Evolutionary conservation across 2,888 invertebrate species (phyloP), one percentile per base, ranked within the genome.

Genomic region (Pachycephus smyrnensis): DNA sequence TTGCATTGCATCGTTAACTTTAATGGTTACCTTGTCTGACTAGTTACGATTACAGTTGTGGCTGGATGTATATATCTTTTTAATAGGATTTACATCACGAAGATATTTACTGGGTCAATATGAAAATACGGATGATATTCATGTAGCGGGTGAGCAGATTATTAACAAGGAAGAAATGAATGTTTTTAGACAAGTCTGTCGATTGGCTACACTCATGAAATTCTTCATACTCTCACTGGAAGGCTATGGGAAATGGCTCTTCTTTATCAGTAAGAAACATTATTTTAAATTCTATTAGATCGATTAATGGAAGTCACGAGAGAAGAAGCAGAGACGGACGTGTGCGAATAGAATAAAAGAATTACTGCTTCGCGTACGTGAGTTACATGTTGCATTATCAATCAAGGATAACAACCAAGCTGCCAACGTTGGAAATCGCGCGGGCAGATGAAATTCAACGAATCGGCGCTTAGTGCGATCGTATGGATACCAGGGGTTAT

Each of bases 301-400:
- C 69, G 32, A 76, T 79, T 75, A 73, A 68, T 77, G 77, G 80
- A 80, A 82, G 77, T 80, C 73, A 75, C 55, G 76, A 80, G 68
- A 75, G 37, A 76, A 77, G 75, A 79, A 35, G 74, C 75, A 68
- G 15, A 73, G 9, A 32, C 68, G 31, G 69, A 73, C 79, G 78
- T 76, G 81, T 75, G 32, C 68, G 76, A 68, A 76, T 36, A 76
- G 81, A 80, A 82, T 76, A 78, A 76, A 76, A 79, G 76, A 78
- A 82, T 81, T 75, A 71, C 35, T 33, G 77, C 73, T 77, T 78
- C 30, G 75, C 77, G 77, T 84, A 84, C 85, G 84, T 85, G 86
- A 87, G 83, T 80, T 83, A 85, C 84, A 87, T 86, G 82, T 86
- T 83, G 81, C 83, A 84, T 84, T 81, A 82, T 75, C 78, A 81